Evolutionary conservation across 2,113 vertebrate species (phyloP), one percentile per base, ranked within the genome.

Genomic region (Ciconia boyciana): DNA sequence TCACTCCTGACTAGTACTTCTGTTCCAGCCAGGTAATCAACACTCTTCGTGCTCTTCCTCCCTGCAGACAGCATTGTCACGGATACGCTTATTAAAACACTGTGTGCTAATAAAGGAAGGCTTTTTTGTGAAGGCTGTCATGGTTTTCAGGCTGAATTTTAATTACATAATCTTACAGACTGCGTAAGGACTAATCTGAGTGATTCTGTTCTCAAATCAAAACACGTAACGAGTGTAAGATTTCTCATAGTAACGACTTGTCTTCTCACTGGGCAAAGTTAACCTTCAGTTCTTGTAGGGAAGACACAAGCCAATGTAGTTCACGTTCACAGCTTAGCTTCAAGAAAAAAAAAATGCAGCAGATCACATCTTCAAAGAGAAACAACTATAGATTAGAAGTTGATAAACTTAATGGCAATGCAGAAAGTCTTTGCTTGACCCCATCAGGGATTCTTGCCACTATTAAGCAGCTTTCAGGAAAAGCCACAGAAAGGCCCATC

Each of bases 31-130:
- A 58, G 72, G 66, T 9, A 64, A 54, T 31, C 31, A 21, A 10
- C 0, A 0, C n/a, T 13, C 34, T 44, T 44, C 7, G 0, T 15
- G 66, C 66, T 61, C 36, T 13, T 88, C 70, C 75, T 61, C 70
- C n/a, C 36, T 34, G 4, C 65, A 54, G 11, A 4, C 46, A 66
- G 55, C 61, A 46, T 3, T 2, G 1, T 19, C 90, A 26, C 5
- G 1, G 17, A n/a, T 1, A 2, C 0, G 0, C 8, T 36, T 15
- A 77, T 43, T 55, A 77, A 80, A 66, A 76, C 51, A 43, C 13
- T 5, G 12, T 0, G 0, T n/a, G 54, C 85, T 91, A 61, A 66
- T 6, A 87, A 74, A 41, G 36, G 61, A 22, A 2, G 1, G 84
- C 62, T 55, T 2, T 3, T 62, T 31, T 13, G 24, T 4, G 36